phyloP scores from a whole-genome alignment of 2,888 invertebrate species.

The Cyrtodaria siliqua region DNA sequence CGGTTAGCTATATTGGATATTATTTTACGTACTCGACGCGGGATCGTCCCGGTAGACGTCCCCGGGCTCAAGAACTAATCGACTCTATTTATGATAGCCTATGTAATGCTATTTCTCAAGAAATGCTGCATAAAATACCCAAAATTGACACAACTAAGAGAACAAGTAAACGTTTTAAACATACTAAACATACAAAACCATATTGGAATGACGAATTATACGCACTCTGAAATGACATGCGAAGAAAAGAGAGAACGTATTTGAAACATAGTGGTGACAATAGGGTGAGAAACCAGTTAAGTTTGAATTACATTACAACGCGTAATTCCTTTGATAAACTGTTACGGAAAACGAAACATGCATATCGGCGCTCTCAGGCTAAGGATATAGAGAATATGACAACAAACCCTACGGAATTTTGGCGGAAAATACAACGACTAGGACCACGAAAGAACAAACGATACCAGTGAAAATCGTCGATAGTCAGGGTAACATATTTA shows the following conservation, averaged over 20 bases:
- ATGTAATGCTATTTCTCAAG: conserved; percentile 13
- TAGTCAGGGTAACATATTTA: background rate
- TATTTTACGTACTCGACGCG: too few relatives aligned
- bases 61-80: conserved; percentile 11
- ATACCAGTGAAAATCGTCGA: conserved; percentile 32
- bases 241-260: conserved; percentile 7
- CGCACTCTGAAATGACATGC: conserved; percentile 3
- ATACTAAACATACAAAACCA: conserved; percentile 15
- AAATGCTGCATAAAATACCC: conserved; percentile 13
- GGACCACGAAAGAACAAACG: conserved; percentile 23
- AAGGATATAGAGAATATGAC: conserved; percentile 36
- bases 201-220: conserved; percentile 25
- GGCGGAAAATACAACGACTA: conserved; percentile 42
- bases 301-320: too few relatives aligned
- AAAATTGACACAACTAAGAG: background rate
- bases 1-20: too few relatives aligned
- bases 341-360: conserved; percentile 9
- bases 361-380: conserved; percentile 14
- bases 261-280: conserved; percentile 7
- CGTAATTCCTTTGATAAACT: conserved; percentile 16
- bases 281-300: too few relatives aligned
- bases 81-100: conserved; percentile 14
- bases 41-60: too few relatives aligned
- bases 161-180: conserved; percentile 1
- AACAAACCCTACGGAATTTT: conserved; percentile 44